Evolutionary conservation across 2,113 vertebrate genomes (phyloP).

Genomic region (Menura novaehollandiae): DNA sequence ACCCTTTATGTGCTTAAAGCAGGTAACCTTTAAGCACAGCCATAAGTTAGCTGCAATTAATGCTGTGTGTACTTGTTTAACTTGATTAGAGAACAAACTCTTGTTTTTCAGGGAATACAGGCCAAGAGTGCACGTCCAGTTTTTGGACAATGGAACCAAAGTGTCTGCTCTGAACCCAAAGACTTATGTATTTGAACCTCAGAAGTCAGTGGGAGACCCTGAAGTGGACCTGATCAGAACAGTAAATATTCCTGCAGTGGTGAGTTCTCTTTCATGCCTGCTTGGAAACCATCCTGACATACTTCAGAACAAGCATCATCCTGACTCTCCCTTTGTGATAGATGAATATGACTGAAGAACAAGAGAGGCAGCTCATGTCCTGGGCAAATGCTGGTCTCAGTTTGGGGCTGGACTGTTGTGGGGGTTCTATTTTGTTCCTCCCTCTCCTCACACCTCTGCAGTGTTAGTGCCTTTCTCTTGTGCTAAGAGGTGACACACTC

Average conservation of each 20-base stretch:
- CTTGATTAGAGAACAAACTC: neutral
- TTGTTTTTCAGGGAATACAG: conserved; percentile 83
- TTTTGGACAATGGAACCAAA: conserved; percentile 87
- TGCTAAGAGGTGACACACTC: neutral
- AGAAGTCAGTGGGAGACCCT: conserved; percentile 86
- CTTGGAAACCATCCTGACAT: neutral
- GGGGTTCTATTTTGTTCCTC: neutral
- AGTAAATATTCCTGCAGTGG: conserved; percentile 89
- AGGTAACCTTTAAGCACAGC: neutral
- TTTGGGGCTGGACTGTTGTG: neutral
- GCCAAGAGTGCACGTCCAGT: conserved; percentile 81
- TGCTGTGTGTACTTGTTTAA: neutral
- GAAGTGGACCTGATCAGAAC: conserved; percentile 86
- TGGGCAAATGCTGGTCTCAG: neutral
- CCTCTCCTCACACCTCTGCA: neutral
- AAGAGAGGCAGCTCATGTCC: neutral
- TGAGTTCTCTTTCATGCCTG: conserved; percentile 64
- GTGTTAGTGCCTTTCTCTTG: neutral
- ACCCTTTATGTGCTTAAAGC: neutral
- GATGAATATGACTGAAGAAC: neutral
- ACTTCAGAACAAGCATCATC: neutral
- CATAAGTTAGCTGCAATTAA: neutral
- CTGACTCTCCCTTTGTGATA: neutral
- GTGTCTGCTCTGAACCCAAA: conserved; percentile 87
- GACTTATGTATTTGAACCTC: conserved; percentile 84